These are phyloP conservation scores for Macrotrachela quadricornifera DNA, from an alignment of 1,140 invertebrate genomes.

Conservation along the genomic window DNA sequence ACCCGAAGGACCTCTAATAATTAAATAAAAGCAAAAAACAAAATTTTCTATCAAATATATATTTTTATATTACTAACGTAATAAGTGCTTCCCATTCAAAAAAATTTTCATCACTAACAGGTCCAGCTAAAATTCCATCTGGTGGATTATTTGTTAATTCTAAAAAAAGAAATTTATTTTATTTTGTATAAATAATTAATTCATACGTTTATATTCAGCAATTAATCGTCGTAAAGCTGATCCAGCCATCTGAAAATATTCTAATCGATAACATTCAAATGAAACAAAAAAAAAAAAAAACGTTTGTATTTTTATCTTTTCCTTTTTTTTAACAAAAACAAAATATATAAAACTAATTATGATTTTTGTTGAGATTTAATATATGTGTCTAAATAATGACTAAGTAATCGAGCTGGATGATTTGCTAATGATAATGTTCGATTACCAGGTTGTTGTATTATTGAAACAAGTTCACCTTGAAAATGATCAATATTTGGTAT, in stretches of 20 bases:
- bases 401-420: too few relatives aligned
- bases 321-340: too few relatives aligned
- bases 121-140: constrained; percentile 65
- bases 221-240: constrained; percentile 81
- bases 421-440: too few relatives aligned
- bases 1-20: constrained; percentile 57
- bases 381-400: too few relatives aligned
- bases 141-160: constrained; percentile 89
- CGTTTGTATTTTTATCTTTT: too few relatives aligned
- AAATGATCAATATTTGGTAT: too few relatives aligned
- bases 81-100: constrained; percentile 99
- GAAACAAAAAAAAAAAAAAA: too few relatives aligned
- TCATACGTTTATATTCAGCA: constrained; percentile 87
- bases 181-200: neutral
- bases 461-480: too few relatives aligned
- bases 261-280: too few relatives aligned
- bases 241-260: constrained; percentile 52
- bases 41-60: constrained; percentile 26
- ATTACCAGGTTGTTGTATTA: too few relatives aligned
- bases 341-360: too few relatives aligned
- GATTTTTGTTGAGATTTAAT: too few relatives aligned
- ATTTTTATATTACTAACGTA: constrained; percentile 72
- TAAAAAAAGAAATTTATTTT: constrained; percentile 30
- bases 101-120: constrained; percentile 94
- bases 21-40: neutral